These are phyloP conservation scores for Australoheros scitulus DNA, from an alignment of 2,113 vertebrate species.

Conservation along the genomic window DNA sequence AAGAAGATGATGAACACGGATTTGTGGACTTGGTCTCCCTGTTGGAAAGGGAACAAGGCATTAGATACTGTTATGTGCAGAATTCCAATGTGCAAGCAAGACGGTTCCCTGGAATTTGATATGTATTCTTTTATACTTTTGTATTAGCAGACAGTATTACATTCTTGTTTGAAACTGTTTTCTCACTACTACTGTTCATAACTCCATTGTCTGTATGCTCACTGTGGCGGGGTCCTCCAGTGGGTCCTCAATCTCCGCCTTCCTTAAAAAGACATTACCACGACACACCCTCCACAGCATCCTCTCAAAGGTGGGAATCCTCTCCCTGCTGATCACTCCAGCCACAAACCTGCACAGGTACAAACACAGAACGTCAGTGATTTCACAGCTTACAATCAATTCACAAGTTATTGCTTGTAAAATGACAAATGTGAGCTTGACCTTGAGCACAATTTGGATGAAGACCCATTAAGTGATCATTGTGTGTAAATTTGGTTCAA, in stretches of 20 bases:
- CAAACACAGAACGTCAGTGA: not conserved
- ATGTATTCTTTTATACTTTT: not conserved
- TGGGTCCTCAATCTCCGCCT: conserved; percentile 95
- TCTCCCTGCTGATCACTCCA: conserved; percentile 94
- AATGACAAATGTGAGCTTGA: not conserved
- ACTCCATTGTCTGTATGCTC: conserved; percentile 37
- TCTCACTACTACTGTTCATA: not conserved
- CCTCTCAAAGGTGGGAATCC: conserved; percentile 95
- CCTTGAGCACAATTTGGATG: not conserved
- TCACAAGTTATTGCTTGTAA: not conserved
- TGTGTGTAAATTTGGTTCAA: not conserved
- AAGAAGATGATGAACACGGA: conserved; percentile 99
- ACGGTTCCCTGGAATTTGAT: not conserved
- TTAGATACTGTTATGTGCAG: not conserved
- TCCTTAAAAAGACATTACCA: conserved; percentile 95
- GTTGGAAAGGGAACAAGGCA: conserved; percentile 12
- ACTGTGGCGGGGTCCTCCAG: conserved; percentile 96
- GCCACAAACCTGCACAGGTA: conserved; percentile 88
- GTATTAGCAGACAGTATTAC: not conserved
- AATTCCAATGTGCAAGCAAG: not conserved
- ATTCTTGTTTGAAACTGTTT: not conserved
- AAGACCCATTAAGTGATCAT: not conserved
- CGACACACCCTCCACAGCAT: conserved; percentile 99
- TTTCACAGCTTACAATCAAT: not conserved
- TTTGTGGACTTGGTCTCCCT: conserved; percentile 97